Percentiles rank a stretch among this genome's conserved stretches.
Conservation (phyloP, 2,797 vertebrate genomes). For the Notoglanidium macrostoma region DNA sequence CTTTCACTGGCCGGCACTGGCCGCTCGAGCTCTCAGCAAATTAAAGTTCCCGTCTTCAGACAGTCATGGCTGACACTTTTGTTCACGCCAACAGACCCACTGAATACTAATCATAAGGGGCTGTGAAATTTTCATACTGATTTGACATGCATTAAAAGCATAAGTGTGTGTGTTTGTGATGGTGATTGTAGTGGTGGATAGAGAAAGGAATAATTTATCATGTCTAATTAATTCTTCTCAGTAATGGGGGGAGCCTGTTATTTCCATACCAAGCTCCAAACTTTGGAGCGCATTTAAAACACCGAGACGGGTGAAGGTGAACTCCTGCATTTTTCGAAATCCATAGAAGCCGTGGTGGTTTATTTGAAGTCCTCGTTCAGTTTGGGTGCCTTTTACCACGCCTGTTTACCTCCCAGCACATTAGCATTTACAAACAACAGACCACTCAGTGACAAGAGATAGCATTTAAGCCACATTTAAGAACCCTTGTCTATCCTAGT, state of each 20-base stretch:
- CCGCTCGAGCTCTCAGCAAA: slow-evolving; percentile 44
- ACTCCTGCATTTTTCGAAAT: slow-evolving; percentile 49
- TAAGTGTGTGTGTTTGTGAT: slow-evolving; percentile 35
- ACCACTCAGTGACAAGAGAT: slow-evolving; percentile 66
- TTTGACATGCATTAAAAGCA: slow-evolving; percentile 66
- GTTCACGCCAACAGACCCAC: slow-evolving; percentile 40
- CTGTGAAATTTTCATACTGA: slow-evolving; percentile 75
- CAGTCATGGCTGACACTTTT: slow-evolving; percentile 52
- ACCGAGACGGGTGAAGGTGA: slow-evolving; percentile 65
- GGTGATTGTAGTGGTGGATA: slow-evolving; percentile 49
- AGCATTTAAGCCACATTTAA: slow-evolving; percentile 61
- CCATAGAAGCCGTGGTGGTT: slow-evolving; percentile 49
- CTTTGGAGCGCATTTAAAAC: slow-evolving; percentile 63
- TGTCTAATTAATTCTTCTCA: slow-evolving; percentile 86
- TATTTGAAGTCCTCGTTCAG: slow-evolving; percentile 65
- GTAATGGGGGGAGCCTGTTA: slow-evolving; percentile 58
- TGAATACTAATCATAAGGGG: slow-evolving; percentile 66
- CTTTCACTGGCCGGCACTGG: slow-evolving; percentile 33
- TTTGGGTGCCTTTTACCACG: slow-evolving; percentile 63
- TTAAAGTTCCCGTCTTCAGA: slow-evolving; percentile 51
- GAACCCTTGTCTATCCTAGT: background rate
- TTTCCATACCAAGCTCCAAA: slow-evolving; percentile 61
- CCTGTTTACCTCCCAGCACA: slow-evolving; percentile 68
- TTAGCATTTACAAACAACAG: slow-evolving; percentile 76
- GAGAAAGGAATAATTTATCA: slow-evolving; percentile 81